phyloP scores from a whole-genome alignment of 2,888 invertebrate genomes.

The Strigamia transsilvanica region DNA sequence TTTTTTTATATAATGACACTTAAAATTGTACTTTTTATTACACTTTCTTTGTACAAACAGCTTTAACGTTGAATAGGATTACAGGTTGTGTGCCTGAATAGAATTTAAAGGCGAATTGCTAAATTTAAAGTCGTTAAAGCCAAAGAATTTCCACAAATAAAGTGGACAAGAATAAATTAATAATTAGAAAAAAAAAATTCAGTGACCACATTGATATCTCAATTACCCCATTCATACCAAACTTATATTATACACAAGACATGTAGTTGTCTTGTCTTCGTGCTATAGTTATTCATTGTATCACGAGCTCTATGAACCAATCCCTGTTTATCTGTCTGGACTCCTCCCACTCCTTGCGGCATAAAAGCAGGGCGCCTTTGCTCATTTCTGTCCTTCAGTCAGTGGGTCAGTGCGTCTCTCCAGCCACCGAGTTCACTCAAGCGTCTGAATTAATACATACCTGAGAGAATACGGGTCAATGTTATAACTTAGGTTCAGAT shows the following conservation, averaged over 20 bases:
- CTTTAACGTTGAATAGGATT: conserved; percentile 4
- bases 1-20: conserved; percentile 38
- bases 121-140: not conserved
- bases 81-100: not conserved
- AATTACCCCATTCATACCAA: conserved; percentile 18
- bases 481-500: conserved; percentile 32
- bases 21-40: conserved; percentile 12
- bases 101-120: not conserved
- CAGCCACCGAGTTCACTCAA: conserved; percentile 42
- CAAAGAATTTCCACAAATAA: not conserved
- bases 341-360: conserved; percentile 41
- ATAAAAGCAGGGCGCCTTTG: conserved; percentile 43
- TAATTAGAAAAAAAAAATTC: not conserved
- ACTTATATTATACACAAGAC: not conserved
- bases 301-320: conserved; percentile 39
- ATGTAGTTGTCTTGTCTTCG: conserved; percentile 14
- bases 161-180: not conserved
- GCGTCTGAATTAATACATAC: conserved; percentile 33
- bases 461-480: conserved; percentile 42
- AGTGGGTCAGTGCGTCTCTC: conserved; percentile 48
- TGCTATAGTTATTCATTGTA: conserved; percentile 7
- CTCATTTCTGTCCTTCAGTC: conserved; percentile 49
- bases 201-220: conserved; percentile 25
- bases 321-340: conserved; percentile 36
- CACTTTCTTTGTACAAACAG: not conserved